These are phyloP conservation scores for Steinernema feltiae DNA, from an alignment of 1,140 invertebrate species.

Conservation along the genomic window DNA sequence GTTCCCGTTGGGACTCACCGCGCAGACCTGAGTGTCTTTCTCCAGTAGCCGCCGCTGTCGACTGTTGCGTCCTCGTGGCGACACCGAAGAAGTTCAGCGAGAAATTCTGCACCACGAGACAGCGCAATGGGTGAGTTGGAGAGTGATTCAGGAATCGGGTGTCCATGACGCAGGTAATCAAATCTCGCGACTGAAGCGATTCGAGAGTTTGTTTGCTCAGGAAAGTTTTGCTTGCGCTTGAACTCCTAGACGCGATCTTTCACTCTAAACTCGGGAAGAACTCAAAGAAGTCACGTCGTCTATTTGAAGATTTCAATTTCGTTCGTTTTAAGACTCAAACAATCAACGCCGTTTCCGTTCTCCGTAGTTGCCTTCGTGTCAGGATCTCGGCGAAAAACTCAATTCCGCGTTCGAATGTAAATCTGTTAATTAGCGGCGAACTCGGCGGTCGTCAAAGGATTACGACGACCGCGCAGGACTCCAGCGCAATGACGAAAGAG, in stretches of 20 bases:
- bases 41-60: constrained; percentile 45
- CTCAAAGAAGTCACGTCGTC: too few relatives aligned
- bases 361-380: background rate
- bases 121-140: constrained; percentile 29
- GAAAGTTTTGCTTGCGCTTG: too few relatives aligned
- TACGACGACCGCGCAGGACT: background rate
- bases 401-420: background rate
- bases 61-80: constrained; percentile 43
- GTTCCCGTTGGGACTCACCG: constrained; percentile 49
- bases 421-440: constrained; percentile 5
- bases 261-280: too few relatives aligned
- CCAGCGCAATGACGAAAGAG: background rate
- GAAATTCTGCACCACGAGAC: constrained; percentile 37
- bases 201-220: too few relatives aligned
- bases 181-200: too few relatives aligned
- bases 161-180: background rate
- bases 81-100: constrained; percentile 31
- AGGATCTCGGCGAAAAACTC: background rate
- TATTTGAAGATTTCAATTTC: too few relatives aligned
- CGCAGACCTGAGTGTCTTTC: constrained; percentile 47
- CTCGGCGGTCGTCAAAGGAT: background rate
- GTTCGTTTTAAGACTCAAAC: too few relatives aligned
- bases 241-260: too few relatives aligned
- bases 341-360: background rate
- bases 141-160: background rate